These are phyloP conservation scores for Mastacembelus armatus DNA, from an alignment of 2,797 vertebrate species.

Conservation along the genomic window DNA sequence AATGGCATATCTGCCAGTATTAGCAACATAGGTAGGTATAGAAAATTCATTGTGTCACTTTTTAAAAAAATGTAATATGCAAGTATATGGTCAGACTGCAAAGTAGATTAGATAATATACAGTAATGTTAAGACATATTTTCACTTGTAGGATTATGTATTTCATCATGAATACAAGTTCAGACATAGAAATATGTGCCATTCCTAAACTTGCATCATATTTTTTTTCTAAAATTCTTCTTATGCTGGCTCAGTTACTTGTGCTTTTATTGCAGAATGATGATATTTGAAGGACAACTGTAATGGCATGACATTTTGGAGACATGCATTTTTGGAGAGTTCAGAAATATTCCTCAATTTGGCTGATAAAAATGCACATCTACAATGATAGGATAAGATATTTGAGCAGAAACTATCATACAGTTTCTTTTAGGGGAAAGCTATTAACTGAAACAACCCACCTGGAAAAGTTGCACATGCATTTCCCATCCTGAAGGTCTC, in stretches of 20 bases:
- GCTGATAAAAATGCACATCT: not conserved
- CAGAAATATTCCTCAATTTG: too few relatives aligned
- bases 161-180: not conserved
- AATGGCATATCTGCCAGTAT: not conserved
- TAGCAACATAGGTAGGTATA: not conserved
- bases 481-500: conserved; percentile 69
- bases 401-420: not conserved
- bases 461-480: conserved; percentile 69
- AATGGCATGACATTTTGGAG: not conserved
- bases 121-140: not conserved
- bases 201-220: not conserved
- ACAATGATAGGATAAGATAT: not conserved
- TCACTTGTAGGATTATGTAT: not conserved
- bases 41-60: not conserved
- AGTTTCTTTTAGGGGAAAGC: conserved; percentile 10
- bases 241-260: not conserved
- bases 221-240: not conserved
- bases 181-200: not conserved
- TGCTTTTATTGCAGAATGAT: not conserved
- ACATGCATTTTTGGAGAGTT: too few relatives aligned
- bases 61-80: not conserved
- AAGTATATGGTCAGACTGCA: not conserved
- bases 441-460: conserved; percentile 69
- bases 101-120: not conserved
- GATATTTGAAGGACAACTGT: not conserved